These are phyloP conservation scores for Vulpes ferrilata DNA, from an alignment of 2,113 vertebrate species.

Conservation along the genomic window DNA sequence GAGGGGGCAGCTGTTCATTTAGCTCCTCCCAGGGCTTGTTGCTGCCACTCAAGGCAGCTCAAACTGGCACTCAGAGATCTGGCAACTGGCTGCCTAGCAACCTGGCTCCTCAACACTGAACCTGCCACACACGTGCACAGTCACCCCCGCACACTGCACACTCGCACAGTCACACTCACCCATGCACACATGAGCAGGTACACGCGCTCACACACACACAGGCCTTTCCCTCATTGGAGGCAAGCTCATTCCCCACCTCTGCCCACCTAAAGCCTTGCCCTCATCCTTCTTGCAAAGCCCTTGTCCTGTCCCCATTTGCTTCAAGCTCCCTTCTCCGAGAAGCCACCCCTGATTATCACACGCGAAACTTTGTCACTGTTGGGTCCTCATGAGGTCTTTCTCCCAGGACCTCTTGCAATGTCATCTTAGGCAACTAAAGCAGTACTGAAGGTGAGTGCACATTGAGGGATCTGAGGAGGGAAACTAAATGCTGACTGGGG, in stretches of 20 bases:
- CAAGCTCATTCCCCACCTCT: not conserved
- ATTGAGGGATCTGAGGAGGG: not conserved
- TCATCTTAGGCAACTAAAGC: not conserved
- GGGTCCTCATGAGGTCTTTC: fast-evolving
- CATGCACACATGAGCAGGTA: too few relatives aligned
- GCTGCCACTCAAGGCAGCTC: not conserved
- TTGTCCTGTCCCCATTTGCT: too few relatives aligned
- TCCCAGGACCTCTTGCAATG: not conserved
- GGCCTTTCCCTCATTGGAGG: not conserved
- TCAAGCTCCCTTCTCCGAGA: not conserved
- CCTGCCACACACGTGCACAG: not conserved
- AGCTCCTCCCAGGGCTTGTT: not conserved
- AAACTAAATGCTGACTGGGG: not conserved
- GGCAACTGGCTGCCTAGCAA: constrained; percentile 56
- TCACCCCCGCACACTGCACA: too few relatives aligned
- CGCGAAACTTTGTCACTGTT: fast-evolving
- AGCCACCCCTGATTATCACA: not conserved
- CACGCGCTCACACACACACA: not conserved
- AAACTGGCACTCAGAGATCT: not conserved
- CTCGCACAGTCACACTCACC: too few relatives aligned
- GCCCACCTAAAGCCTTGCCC: not conserved
- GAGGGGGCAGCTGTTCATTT: not conserved
- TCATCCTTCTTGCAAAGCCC: not conserved
- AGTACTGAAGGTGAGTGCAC: not conserved
- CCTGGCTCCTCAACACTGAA: not conserved